Conservation (phyloP, 2,888 invertebrate species). For the Protophormia terraenovae region DNA sequence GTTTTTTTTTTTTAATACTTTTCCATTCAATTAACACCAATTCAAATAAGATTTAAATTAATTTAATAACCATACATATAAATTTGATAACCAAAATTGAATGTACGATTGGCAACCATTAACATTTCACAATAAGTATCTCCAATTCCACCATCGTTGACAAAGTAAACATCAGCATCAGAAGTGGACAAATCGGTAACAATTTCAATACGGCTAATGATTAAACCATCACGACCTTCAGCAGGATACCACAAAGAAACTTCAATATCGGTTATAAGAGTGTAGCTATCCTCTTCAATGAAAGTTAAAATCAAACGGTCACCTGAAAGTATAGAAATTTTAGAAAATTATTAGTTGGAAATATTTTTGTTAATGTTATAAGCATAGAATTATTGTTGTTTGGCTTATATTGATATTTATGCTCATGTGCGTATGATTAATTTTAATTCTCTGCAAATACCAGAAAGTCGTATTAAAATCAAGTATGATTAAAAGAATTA, state of each 20-base stretch:
- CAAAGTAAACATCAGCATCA: constrained; percentile 73
- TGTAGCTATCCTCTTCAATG: constrained; percentile 72
- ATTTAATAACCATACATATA: constrained; percentile 78
- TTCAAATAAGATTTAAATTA: background rate
- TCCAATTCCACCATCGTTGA: constrained; percentile 74
- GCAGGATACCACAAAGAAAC: constrained; percentile 75
- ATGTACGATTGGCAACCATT: constrained; percentile 74
- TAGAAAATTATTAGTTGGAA: no score
- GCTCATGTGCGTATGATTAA: background rate
- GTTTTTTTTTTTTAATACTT: constrained; percentile 45
- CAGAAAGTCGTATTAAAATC: no score
- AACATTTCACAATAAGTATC: constrained; percentile 72
- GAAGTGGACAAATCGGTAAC: constrained; percentile 74
- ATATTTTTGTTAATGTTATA: no score
- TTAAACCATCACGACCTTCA: constrained; percentile 53
- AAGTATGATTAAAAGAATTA: no score
- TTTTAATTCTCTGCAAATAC: background rate
- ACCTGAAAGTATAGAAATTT: constrained; percentile 70
- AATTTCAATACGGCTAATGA: constrained; percentile 75
- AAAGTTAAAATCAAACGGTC: constrained; percentile 75
- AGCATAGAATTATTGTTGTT: no score
- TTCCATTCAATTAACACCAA: background rate
- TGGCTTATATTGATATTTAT: no score
- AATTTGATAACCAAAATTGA: constrained; percentile 75
- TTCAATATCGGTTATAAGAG: constrained; percentile 74